Evolutionary conservation across 1,140 invertebrate genomes (phyloP).

Genomic region (Conus ventricosus): DNA sequence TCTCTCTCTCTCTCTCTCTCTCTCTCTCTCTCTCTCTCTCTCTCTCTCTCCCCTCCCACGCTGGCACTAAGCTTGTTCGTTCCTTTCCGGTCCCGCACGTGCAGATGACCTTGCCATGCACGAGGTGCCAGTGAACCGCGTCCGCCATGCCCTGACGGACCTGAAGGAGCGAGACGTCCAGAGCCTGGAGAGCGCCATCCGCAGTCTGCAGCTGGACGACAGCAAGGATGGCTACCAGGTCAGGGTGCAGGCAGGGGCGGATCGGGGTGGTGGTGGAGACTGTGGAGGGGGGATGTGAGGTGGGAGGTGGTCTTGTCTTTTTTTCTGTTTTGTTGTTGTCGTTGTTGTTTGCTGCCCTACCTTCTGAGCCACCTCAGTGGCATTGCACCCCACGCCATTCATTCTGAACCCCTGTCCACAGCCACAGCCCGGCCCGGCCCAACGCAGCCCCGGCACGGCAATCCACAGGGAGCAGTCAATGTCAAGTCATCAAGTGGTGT

Average conservation of each 20-base stretch:
- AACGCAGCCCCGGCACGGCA: too few relatives aligned
- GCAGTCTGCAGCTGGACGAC: slow-evolving; percentile 41
- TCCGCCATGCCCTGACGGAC: slow-evolving; percentile 41
- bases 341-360: too few relatives aligned
- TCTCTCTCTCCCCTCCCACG: not conserved
- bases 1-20: not conserved
- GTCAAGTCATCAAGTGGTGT: too few relatives aligned
- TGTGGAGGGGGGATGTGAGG: not conserved
- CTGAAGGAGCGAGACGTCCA: slow-evolving; percentile 30
- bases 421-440: too few relatives aligned
- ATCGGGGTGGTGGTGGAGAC: not conserved
- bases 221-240: slow-evolving; percentile 39
- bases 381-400: too few relatives aligned
- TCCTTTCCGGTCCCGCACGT: not conserved
- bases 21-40: not conserved
- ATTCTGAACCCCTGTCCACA: too few relatives aligned
- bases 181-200: slow-evolving; percentile 41
- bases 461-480: too few relatives aligned
- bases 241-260: not conserved
- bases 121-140: slow-evolving; percentile 20
- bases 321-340: too few relatives aligned
- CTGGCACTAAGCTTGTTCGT: too few relatives aligned
- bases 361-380: too few relatives aligned
- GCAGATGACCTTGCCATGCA: not conserved
- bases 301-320: too few relatives aligned